These are phyloP conservation scores for Pterocles burchelli DNA, from an alignment of 2,113 vertebrate genomes.

Conservation along the genomic window DNA sequence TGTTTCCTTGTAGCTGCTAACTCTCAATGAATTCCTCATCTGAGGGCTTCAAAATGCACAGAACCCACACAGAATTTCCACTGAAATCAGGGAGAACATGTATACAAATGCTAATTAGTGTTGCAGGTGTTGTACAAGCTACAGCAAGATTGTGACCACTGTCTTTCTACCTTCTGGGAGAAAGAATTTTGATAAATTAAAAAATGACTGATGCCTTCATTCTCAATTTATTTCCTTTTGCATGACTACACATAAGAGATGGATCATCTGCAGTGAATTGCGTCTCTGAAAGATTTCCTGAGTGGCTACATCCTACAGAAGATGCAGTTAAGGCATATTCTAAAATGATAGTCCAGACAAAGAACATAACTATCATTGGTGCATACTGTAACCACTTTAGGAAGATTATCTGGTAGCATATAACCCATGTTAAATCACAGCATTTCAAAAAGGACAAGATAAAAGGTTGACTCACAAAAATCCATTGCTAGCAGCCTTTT, in stretches of 20 bases:
- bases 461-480: slow-evolving; percentile 34
- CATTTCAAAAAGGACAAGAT: neutral
- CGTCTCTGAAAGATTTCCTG: neutral
- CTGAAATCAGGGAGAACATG: neutral
- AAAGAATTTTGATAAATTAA: neutral
- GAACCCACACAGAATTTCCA: neutral
- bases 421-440: slow-evolving; percentile 10
- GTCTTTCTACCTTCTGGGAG: neutral
- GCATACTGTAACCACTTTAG: neutral
- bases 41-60: neutral
- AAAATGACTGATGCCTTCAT: neutral
- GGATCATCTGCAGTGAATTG: neutral
- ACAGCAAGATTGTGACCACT: neutral
- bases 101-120: neutral
- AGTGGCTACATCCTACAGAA: neutral
- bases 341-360: neutral
- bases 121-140: neutral
- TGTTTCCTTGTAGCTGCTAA: neutral
- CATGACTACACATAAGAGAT: neutral
- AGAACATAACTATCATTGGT: neutral
- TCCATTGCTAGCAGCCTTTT: neutral
- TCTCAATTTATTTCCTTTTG: neutral
- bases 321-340: neutral
- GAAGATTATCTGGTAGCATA: slow-evolving; percentile 2
- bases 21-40: neutral